A percentile compares a stretch with the other conserved stretches of the same genome.
These are phyloP conservation scores for Archocentrus centrarchus DNA, from an alignment of 2,113 vertebrate genomes.

Conservation along the genomic window DNA sequence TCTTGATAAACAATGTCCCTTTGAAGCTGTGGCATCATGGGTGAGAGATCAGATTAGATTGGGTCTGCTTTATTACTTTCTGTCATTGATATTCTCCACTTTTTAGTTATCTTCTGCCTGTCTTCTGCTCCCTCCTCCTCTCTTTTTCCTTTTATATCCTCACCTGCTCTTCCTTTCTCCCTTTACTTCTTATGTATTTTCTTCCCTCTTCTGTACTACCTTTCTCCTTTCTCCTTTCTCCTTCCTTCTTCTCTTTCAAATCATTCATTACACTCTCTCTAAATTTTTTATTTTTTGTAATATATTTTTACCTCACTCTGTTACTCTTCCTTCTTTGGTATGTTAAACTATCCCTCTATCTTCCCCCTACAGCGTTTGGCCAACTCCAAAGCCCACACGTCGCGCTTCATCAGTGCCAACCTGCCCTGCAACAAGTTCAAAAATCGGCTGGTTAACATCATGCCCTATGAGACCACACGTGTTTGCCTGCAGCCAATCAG, in stretches of 20 bases:
- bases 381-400: constrained; percentile 98
- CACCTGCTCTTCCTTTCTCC: constrained; percentile 4
- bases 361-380: constrained; percentile 87
- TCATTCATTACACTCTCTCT: neutral
- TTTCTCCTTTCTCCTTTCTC: constrained; percentile 16
- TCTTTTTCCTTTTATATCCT: constrained; percentile 16
- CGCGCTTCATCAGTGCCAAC: constrained; percentile 98
- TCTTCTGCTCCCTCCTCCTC: neutral
- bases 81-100: constrained; percentile 40
- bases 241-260: neutral
- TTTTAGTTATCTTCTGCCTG: constrained; percentile 31
- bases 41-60: constrained; percentile 39
- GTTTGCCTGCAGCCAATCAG: constrained; percentile 98
- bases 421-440: constrained; percentile 99
- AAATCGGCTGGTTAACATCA: constrained; percentile 98
- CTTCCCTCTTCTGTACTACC: constrained; percentile 11
- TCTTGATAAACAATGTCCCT: constrained; percentile 39
- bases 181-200: neutral
- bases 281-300: neutral
- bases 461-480: constrained; percentile 96
- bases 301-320: neutral
- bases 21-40: constrained; percentile 32
- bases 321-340: neutral
- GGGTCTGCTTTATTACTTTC: constrained; percentile 39
- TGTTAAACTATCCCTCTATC: neutral